Base-by-base conservation (phyloP, 2,797 vertebrate genomes). In the Delichon dasypus region DNA sequence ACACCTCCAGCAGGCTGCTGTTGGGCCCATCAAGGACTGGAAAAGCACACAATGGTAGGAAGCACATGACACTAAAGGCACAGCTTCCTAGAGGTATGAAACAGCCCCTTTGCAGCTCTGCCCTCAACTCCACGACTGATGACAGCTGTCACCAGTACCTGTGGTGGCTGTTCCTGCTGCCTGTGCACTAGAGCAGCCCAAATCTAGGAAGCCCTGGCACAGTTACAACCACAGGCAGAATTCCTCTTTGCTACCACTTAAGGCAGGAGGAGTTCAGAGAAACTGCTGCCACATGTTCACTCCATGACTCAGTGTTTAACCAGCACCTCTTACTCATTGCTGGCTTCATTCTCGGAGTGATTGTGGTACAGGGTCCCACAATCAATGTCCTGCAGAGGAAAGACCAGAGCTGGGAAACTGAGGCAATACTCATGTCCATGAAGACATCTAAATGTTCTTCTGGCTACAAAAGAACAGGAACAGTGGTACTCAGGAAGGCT, bases 211-310 rank as follows among this genome's bases (percentile, higher is more conserved):
- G 10, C 16, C 45, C 60, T 85, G 91, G 82, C 88, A 94, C 50
- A 85, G 73, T 57, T 90, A 71, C 70, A 85, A 23, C 50, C 76
- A 53, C 65, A 90, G 76, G 38, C 73, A 88, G 88, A 91, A 96
- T 84, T 93, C 92, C 90, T 89, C 76, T 90, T 74, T 65, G 65
- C 79, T 86, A 86, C 65, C 76, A 91, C 72, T 91, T 74, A 91
- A 88, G 48, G 53, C 85, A 95, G 42, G 18, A 54, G 8, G 38
- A 93, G 53, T 91, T 95, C 94, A 91, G 70, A 95, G 93, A 96
- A 95, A 91, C 58, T 64, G 45, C 51, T 90, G 93, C 85, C 73
- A 91, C 83, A 47, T n/a, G 65, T 71, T 89, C 81, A 50, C 72
- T 85, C 72, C 45, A 13, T 65, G 76, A 88, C 10, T 7, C 50